Conservation (phyloP, 2,888 invertebrate genomes). For the Apodemia arnacis region DNA sequence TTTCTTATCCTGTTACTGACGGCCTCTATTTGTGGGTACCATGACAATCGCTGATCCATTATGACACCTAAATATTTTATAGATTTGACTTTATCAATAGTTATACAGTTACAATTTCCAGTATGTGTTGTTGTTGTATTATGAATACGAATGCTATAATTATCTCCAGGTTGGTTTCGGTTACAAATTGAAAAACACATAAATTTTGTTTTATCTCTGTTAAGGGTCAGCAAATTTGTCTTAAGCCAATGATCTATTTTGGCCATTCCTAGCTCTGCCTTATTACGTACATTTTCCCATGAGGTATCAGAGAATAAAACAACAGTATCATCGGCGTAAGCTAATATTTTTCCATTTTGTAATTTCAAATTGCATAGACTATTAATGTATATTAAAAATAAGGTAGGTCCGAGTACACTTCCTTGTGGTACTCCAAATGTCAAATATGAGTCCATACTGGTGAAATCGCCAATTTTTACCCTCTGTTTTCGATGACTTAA, state of each 20-base stretch:
- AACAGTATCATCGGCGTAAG: background rate
- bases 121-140: background rate
- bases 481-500: background rate
- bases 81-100: background rate
- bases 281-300: background rate
- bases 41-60: background rate
- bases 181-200: constrained; percentile 1
- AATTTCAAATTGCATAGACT: background rate
- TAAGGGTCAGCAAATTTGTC: background rate
- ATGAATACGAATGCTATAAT: background rate
- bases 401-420: background rate
- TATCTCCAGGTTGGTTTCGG: background rate
- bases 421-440: background rate
- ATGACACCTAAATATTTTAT: background rate
- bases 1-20: constrained; percentile 2
- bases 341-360: background rate
- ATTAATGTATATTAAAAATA: background rate
- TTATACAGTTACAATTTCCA: background rate
- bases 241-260: background rate
- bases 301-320: background rate
- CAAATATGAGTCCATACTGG: background rate
- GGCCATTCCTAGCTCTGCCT: background rate
- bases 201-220: background rate
- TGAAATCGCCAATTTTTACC: background rate
- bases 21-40: background rate